Base-by-base conservation (phyloP, 2,888 invertebrate genomes). In the Anoplius nigerrimus region DNA sequence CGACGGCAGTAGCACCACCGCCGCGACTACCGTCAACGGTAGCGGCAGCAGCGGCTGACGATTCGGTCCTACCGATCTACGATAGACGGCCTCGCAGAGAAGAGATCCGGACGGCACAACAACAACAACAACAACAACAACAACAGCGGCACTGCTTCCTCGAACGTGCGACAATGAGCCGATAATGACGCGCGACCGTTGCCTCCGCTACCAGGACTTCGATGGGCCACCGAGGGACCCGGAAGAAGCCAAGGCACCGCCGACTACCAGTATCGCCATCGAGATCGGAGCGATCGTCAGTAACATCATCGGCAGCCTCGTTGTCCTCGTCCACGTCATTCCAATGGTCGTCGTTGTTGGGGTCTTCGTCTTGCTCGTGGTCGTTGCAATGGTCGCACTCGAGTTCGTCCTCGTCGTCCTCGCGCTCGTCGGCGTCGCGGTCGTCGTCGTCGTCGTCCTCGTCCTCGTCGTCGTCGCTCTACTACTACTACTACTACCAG, bases 181-280 rank as follows among this genome's bases (percentile, higher is more conserved):
- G 62, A 60, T n/a, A n/a, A n/a, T n/a, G 62, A 66, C 53, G 66
- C 69, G 62, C 62, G 65, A 73, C 64, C 65, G 71, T 76, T 70
- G 70, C 70, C 68, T 74, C 65, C 78, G 79, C 78, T 79, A 79
- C 74, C 79, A 78, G 76, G 51, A 61, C 57, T 69, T 72, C 69
- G 75, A 74, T 42, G 74, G 64, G 21, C 76, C 71, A 56, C 21
- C 22, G 58, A 42, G 46, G 66, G 53, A 58, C 71, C 59, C 21
- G 46, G 58, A 42, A 58, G 66, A 54, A 58, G 65, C 64, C 59
- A 55, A 62, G 62, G 48, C 56, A 57, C 61, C 69, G 51, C 24
- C 69, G 48, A 65, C 66, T 55, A 51, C 65, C 43, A 66, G 48
- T 18, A 55, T 51, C 59, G 66, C 68, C 66, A 68, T 68, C 61